These are phyloP conservation scores for Rhopalosiphum nymphaeae DNA, from an alignment of 2,888 invertebrate species.

Conservation along the genomic window DNA sequence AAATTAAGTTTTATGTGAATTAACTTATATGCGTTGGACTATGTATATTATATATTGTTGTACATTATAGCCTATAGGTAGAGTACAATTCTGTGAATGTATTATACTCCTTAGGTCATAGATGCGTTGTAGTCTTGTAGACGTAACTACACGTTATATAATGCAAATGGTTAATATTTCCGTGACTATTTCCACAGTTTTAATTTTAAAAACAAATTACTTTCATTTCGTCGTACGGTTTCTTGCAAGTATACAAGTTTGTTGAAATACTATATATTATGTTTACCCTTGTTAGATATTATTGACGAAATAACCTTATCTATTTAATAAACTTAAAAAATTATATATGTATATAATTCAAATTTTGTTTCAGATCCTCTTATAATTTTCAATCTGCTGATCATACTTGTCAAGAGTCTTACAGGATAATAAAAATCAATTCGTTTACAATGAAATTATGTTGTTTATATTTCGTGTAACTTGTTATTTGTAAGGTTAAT, in stretches of 20 bases:
- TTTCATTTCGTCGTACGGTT: slow-evolving; percentile 18
- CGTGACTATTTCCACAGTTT: slow-evolving; percentile 50
- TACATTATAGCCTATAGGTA: background rate
- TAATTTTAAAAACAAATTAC: slow-evolving; percentile 43
- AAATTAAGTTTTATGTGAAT: slow-evolving; percentile 39
- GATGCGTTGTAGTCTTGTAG: slow-evolving; percentile 43
- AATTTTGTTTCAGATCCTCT: slow-evolving; percentile 89
- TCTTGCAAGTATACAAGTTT: slow-evolving; percentile 18
- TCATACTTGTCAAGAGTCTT: slow-evolving; percentile 88
- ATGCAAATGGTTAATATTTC: slow-evolving; percentile 53
- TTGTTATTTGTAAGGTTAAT: background rate
- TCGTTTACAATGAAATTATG: background rate
- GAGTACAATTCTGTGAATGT: slow-evolving; percentile 53
- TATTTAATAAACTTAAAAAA: background rate
- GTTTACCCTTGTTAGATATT: background rate
- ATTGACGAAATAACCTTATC: slow-evolving; percentile 34
- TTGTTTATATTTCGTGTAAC: background rate
- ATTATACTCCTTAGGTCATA: slow-evolving; percentile 56
- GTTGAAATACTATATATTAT: background rate
- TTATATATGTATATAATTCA: slow-evolving; percentile 38
- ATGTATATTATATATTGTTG: slow-evolving; percentile 13
- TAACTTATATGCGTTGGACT: background rate
- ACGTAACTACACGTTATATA: slow-evolving; percentile 52
- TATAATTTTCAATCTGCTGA: slow-evolving; percentile 89
- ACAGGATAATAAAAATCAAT: slow-evolving; percentile 76